Evolutionary conservation across 2,888 invertebrate species (phyloP).

Genomic region (Ceramica pisi): DNA sequence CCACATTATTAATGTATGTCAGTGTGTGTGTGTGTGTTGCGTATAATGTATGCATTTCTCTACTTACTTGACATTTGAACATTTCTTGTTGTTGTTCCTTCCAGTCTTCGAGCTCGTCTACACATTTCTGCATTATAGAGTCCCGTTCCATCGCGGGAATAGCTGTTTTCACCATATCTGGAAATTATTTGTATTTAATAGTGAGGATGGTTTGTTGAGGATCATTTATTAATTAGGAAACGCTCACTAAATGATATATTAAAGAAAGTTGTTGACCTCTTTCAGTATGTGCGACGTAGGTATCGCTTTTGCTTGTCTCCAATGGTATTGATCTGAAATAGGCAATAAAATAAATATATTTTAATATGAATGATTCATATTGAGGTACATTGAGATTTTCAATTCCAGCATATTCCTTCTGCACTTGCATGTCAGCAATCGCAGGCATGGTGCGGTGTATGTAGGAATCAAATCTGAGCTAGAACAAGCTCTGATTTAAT

Average conservation of each 20-base stretch:
- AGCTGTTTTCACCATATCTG: conserved; percentile 71
- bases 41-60: neutral
- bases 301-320: conserved; percentile 78
- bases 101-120: conserved; percentile 94
- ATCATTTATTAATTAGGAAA: too few relatives aligned
- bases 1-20: neutral
- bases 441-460: too few relatives aligned
- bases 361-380: too few relatives aligned
- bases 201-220: too few relatives aligned
- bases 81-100: conserved; percentile 92
- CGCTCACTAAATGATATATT: too few relatives aligned
- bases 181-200: neutral
- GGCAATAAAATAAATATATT: too few relatives aligned
- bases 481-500: too few relatives aligned
- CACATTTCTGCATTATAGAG: conserved; percentile 87
- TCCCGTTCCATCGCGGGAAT: conserved; percentile 78
- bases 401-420: too few relatives aligned
- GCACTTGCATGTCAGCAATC: too few relatives aligned
- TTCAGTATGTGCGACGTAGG: conserved; percentile 70
- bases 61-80: conserved; percentile 90
- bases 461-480: too few relatives aligned
- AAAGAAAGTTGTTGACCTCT: conserved; percentile 69
- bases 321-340: conserved; percentile 76
- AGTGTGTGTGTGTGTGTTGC: too few relatives aligned
- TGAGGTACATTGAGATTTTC: too few relatives aligned